phyloP scores from a whole-genome alignment of 2,797 vertebrate genomes.

The Cynopterus sphinx region DNA sequence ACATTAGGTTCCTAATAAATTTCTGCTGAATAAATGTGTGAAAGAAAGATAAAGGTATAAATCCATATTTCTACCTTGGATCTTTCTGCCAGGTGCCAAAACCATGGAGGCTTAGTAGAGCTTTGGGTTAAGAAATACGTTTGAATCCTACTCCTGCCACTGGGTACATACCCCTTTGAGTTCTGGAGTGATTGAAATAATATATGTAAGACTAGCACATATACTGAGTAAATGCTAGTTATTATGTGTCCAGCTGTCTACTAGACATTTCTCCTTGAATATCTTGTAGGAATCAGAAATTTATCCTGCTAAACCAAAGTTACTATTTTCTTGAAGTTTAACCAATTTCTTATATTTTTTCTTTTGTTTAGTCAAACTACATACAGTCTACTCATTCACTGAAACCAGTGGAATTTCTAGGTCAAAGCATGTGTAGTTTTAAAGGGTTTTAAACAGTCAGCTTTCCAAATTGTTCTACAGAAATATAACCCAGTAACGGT shows the following conservation, averaged over 20 bases:
- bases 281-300: not conserved
- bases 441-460: not conserved
- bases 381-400: not conserved
- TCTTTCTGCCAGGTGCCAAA: not conserved
- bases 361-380: not conserved
- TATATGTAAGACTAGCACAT: not conserved
- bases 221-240: not conserved
- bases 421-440: not conserved
- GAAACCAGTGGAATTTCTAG: conserved; percentile 11
- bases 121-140: not conserved
- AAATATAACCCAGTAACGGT: not conserved
- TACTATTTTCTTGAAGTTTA: conserved; percentile 1
- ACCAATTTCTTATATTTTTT: not conserved
- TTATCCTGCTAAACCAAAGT: not conserved
- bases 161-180: not conserved
- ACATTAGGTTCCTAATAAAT: not conserved
- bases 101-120: not conserved
- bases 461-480: not conserved
- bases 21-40: not conserved
- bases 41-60: not conserved
- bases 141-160: not conserved
- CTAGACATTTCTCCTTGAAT: not conserved
- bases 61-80: not conserved
- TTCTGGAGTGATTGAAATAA: not conserved
- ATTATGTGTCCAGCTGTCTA: not conserved